A percentile compares a stretch with the other conserved stretches of the same genome.
Conservation (phyloP, 2,888 invertebrate genomes). For the Conomelus anceps region DNA sequence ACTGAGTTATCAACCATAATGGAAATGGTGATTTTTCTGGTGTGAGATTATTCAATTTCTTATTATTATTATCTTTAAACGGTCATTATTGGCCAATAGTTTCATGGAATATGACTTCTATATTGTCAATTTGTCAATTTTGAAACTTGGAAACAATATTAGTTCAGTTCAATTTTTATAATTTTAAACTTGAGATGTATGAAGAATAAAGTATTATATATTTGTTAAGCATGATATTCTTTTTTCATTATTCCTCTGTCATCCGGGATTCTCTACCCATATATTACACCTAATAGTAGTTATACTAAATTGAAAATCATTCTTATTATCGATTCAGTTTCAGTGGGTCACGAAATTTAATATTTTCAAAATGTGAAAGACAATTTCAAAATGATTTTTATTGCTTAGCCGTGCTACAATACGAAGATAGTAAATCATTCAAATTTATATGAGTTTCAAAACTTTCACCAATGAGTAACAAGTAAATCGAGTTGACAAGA, state of each 20-base stretch:
- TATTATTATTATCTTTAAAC: background rate
- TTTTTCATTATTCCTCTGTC: background rate
- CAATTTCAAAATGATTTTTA: too few species aligned
- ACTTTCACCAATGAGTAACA: too few species aligned
- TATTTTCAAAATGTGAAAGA: too few species aligned
- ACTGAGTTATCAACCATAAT: background rate
- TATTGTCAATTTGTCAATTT: background rate
- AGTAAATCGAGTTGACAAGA: too few species aligned
- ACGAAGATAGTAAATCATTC: too few species aligned
- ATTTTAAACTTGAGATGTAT: background rate
- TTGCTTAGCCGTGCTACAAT: too few species aligned
- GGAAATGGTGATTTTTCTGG: too few species aligned
- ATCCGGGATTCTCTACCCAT: background rate
- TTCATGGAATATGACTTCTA: background rate
- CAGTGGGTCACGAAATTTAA: too few species aligned
- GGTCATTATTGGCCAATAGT: background rate
- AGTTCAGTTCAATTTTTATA: background rate
- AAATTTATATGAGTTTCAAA: too few species aligned
- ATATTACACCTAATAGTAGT: too few species aligned
- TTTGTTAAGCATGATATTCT: background rate
- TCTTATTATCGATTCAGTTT: too few species aligned
- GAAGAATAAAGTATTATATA: background rate
- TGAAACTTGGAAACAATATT: background rate
- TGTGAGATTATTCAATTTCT: background rate
- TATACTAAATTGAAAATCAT: too few species aligned